Conservation (phyloP, 2,797 vertebrate genomes). For the Scarus forsteni region DNA sequence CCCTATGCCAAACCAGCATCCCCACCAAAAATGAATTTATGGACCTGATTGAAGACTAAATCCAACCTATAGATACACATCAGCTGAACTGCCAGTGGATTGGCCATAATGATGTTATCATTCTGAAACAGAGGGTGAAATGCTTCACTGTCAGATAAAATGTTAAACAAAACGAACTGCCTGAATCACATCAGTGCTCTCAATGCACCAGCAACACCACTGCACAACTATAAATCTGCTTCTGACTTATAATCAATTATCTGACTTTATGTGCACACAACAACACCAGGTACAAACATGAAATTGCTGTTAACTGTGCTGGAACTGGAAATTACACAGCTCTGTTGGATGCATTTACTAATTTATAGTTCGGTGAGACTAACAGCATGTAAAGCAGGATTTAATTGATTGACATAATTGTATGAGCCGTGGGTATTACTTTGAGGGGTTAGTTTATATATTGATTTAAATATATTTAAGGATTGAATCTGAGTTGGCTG, state of each 20-base stretch:
- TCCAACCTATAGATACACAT: not conserved
- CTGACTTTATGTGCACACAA: slow-evolving; percentile 22
- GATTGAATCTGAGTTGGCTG: too few species aligned
- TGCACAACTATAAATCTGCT: slow-evolving; percentile 44
- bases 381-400: not conserved
- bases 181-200: slow-evolving; percentile 2
- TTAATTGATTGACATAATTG: not conserved
- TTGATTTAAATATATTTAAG: too few species aligned
- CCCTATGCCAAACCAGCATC: too few species aligned
- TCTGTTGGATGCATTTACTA: slow-evolving; percentile 15
- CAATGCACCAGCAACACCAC: not conserved
- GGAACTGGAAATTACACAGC: slow-evolving; percentile 20
- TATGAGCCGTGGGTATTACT: not conserved
- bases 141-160: not conserved
- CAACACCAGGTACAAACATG: slow-evolving; percentile 32
- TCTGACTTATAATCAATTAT: slow-evolving; percentile 50
- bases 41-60: too few species aligned
- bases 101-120: not conserved
- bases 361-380: slow-evolving; percentile 12
- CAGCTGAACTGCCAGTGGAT: not conserved
- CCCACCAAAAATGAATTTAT: too few species aligned
- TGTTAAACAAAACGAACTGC: not conserved
- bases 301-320: slow-evolving; percentile 30
- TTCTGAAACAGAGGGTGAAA: not conserved
- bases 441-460: not conserved